These are phyloP conservation scores for Brachionus rotundiformis DNA, from an alignment of 1,140 invertebrate species.

Conservation along the genomic window DNA sequence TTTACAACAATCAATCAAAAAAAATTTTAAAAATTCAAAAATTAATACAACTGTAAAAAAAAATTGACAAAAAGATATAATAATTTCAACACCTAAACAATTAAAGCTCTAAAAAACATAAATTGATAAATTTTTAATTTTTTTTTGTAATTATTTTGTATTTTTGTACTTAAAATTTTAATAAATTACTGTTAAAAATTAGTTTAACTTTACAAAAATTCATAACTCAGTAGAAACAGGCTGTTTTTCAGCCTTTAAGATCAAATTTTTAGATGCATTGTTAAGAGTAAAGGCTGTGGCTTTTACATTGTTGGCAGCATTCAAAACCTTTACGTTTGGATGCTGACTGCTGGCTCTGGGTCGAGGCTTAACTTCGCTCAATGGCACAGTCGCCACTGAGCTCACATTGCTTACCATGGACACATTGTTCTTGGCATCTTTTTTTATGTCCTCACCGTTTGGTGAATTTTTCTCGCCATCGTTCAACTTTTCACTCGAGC, in stretches of 20 bases:
- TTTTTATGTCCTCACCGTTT: not conserved
- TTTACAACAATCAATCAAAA: not conserved
- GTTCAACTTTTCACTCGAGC: constrained; percentile 11
- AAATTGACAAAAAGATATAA: not conserved
- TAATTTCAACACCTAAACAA: not conserved
- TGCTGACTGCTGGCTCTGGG: not conserved
- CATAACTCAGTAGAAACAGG: constrained; percentile 1
- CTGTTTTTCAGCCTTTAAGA: not conserved
- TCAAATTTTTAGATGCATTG: not conserved
- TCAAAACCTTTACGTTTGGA: not conserved
- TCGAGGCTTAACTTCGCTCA: not conserved
- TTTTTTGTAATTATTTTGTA: not conserved
- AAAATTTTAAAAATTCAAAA: not conserved
- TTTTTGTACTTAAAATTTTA: too few relatives aligned
- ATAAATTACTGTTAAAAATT: constrained; percentile 13
- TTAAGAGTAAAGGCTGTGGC: not conserved
- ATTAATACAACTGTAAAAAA: not conserved
- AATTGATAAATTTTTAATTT: not conserved
- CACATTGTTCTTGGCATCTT: not conserved
- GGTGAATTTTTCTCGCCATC: not conserved
- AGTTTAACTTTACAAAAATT: not conserved
- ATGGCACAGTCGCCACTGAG: not conserved
- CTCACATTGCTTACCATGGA: not conserved
- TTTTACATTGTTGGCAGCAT: not conserved
- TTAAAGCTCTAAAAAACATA: not conserved